Evolutionary conservation across 2,797 vertebrate species (phyloP).

Genomic region (Falco berigora): DNA sequence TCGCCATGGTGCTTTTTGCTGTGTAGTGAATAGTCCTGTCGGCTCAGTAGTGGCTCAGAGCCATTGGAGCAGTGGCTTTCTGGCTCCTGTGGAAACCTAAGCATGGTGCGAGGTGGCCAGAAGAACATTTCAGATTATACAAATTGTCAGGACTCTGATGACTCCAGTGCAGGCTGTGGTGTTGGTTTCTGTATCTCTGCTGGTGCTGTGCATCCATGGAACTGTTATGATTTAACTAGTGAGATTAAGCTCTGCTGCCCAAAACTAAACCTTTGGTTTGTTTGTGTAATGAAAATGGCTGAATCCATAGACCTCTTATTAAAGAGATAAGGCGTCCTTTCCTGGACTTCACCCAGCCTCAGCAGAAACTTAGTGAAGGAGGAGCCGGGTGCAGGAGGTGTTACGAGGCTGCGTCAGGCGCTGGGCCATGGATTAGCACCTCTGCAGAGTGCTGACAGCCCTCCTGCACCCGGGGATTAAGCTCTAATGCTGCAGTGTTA

Average conservation of each 20-base stretch:
- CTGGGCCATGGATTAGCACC: not conserved
- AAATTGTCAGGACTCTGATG: not conserved
- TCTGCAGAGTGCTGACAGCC: conserved; percentile 3
- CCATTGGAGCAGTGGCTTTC: not conserved
- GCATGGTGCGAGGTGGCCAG: not conserved
- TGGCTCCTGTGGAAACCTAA: not conserved
- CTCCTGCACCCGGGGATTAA: not conserved
- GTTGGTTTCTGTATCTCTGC: not conserved
- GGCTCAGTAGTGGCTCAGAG: not conserved
- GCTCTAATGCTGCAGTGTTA: not conserved
- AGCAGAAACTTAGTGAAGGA: not conserved
- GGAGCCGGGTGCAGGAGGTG: not conserved
- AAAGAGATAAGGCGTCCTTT: not conserved
- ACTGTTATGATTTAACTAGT: not conserved
- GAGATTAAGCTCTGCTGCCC: not conserved
- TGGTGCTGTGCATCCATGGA: not conserved
- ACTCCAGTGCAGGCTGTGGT: not conserved
- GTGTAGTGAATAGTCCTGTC: not conserved
- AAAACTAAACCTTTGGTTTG: not conserved
- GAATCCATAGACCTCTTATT: not conserved
- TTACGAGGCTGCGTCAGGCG: not conserved
- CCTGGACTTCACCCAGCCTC: not conserved
- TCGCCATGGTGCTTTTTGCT: not conserved
- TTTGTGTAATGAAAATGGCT: not conserved
- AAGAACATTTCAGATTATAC: not conserved